Base-by-base conservation (phyloP, 2,888 invertebrate genomes). In the Tubulanus polymorphus region DNA sequence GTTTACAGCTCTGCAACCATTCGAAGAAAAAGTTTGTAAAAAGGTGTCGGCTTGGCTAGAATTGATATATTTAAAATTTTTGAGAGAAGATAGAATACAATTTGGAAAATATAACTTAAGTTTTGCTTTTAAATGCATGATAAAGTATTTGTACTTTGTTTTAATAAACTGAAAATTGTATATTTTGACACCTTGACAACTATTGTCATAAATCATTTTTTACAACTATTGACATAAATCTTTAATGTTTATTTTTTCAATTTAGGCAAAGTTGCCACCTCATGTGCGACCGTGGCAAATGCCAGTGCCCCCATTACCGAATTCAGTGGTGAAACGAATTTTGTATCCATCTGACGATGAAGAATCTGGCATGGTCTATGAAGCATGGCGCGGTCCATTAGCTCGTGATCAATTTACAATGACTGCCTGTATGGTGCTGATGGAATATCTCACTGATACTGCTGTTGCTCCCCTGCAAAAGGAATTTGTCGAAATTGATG, bases 391-490 rank as follows among this genome's bases (percentile, higher is more conserved):
- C 59, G 92, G 92, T 2, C 90, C 93, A 0, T 83, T 84, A 0
- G 84, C 73, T 5, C 68, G 70, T 76, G 73, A 70, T 47, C 71
- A 69, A 64, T 68, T 70, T 51, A 56, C 56, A 52, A 74, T 88
- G 60, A 84, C 84, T 2, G 88, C 85, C 5, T 85, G 87, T 62
- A 84, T 84, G 30, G 80, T 91, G 15, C 76, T 92, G 37, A 79
- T 91, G 64, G 88, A 90, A 57, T 93, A 93, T 78, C 80, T 94
- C 54, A 89, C 90, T 12, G 89, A 91, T 68, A 90, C 90, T n/a
- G 86, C 93, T 8, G 88, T 90, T 18, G 88, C 91, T 60, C 92
- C 92, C 12, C 81, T 94, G 52, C 89, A 91, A 71, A 85, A 86
- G 67, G 86, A 87, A 70, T 89, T 93, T 78, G 89, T 92, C 1